Base-by-base conservation (phyloP, 2,888 invertebrate genomes). In the Pterostichus madidus region DNA sequence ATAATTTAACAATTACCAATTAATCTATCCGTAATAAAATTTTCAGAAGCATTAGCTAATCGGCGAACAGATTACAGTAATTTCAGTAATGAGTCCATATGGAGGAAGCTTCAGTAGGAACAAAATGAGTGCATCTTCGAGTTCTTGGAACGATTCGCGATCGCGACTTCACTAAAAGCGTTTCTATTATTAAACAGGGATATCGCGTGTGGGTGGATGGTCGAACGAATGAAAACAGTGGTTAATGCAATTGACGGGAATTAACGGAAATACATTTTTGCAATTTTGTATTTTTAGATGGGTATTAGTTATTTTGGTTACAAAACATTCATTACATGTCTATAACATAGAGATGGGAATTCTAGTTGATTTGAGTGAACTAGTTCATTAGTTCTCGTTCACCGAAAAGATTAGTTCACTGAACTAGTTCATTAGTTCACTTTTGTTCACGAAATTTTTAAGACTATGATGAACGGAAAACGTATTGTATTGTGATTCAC, bases 221-320 rank as follows among this genome's bases (percentile, higher is more conserved):
- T 39, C 0, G 39, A 39, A 8, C 39, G 39, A 39, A 39, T 3
- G 35, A 64, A 64, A 32, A 31, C 59, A 39, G 39, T 5, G 39
- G 49, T 64, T 35, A 44, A 44, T 46, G 39, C 15, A 71, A 39
- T 17, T 39, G 68, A 71, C 44, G 68, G 68, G 15, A 44, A 71
- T 71, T 71, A 71, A 71, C 44, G 68, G 68, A 71, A 71, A 46
- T 44, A 35, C n/a, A 35, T 71, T 15, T 5, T 71, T 71, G 68
- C 24, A 35, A 49, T 39, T 39, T 11, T n/a, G 49, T 49, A 49
- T 49, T 49, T 49, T 49, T 49, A 49, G 49, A n/a, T 11, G 49
- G 13, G 49, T 39, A 39, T 1, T 44, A 44, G n/a, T 49, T 49
- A 49, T 49, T 49, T 44, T 44, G 44, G 44, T 24, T 24, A 2